A percentile compares a stretch with the other conserved stretches of the same genome.
phyloP scores from a whole-genome alignment of 2,113 vertebrate species.

The Esox niger region DNA sequence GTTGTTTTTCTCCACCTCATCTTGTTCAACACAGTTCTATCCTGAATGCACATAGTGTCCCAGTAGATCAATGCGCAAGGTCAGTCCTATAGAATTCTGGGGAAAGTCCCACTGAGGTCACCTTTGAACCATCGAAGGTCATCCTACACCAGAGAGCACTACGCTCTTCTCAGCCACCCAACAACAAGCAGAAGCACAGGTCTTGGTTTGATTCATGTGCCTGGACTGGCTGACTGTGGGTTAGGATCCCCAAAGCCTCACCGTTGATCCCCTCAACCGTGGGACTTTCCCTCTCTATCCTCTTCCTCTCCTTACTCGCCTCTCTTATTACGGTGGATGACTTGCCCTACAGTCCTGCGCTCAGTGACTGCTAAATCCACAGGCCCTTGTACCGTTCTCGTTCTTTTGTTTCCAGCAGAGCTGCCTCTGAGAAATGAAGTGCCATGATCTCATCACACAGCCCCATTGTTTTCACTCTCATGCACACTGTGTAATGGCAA shows the following conservation, averaged over 20 bases:
- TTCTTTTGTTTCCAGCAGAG: conserved; percentile 46
- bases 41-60: too few species aligned
- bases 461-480: conserved; percentile 66
- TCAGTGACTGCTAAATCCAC: conserved; percentile 60
- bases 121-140: too few species aligned
- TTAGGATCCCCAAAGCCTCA: conserved; percentile 32
- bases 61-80: too few species aligned
- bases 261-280: conserved; percentile 16
- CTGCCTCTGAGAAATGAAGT: conserved; percentile 58
- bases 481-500: conserved; percentile 63
- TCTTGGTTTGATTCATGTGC: conserved; percentile 22
- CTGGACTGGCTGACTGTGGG: conserved; percentile 42
- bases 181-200: conserved; percentile 32
- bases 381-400: conserved; percentile 8
- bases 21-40: too few species aligned
- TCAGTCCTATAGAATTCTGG: too few species aligned
- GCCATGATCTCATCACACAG: conserved; percentile 58
- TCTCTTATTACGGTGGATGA: conserved; percentile 53
- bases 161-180: conserved; percentile 24
- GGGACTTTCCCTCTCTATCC: conserved; percentile 11
- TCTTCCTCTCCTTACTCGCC: conserved; percentile 1
- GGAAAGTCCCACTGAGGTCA: too few species aligned
- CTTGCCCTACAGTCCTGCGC: conserved; percentile 45
- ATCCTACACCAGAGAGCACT: background rate
- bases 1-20: too few species aligned